Conservation (phyloP, 2,888 invertebrate genomes). For the Apomyelois bistriatella region DNA sequence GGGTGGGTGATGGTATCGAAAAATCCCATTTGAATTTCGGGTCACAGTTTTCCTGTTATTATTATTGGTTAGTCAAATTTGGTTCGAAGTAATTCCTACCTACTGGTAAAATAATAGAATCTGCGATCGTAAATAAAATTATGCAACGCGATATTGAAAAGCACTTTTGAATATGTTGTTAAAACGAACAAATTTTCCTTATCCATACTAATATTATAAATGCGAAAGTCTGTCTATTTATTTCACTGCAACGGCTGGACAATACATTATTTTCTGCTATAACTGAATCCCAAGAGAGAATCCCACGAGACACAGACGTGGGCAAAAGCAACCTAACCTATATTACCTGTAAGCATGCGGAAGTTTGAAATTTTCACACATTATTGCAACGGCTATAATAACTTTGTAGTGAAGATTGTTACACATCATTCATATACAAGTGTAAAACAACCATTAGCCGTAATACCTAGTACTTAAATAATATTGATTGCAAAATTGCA, state of each 20-base stretch:
- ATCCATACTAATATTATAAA: too few relatives aligned
- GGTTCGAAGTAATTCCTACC: background rate
- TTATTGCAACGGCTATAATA: background rate
- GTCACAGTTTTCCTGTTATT: constrained; percentile 10
- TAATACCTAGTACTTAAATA: background rate
- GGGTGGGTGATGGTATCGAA: constrained; percentile 5
- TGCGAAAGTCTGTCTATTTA: too few relatives aligned
- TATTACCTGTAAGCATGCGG: too few relatives aligned
- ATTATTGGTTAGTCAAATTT: background rate
- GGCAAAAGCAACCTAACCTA: too few relatives aligned
- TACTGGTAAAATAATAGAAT: background rate
- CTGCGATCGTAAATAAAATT: background rate
- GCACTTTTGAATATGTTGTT: too few relatives aligned
- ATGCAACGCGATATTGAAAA: background rate
- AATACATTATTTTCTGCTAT: too few relatives aligned
- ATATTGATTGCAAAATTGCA: constrained; percentile 2
- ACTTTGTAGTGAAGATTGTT: background rate
- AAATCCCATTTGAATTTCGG: constrained; percentile 8
- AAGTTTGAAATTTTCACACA: background rate
- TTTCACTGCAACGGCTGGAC: too few relatives aligned
- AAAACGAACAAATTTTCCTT: too few relatives aligned
- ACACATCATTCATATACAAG: background rate
- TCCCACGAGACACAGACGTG: too few relatives aligned
- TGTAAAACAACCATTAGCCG: background rate
- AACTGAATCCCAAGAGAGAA: too few relatives aligned